Evolutionary conservation across 1,140 invertebrate species (phyloP).

Genomic region (Drosophila persimilis): DNA sequence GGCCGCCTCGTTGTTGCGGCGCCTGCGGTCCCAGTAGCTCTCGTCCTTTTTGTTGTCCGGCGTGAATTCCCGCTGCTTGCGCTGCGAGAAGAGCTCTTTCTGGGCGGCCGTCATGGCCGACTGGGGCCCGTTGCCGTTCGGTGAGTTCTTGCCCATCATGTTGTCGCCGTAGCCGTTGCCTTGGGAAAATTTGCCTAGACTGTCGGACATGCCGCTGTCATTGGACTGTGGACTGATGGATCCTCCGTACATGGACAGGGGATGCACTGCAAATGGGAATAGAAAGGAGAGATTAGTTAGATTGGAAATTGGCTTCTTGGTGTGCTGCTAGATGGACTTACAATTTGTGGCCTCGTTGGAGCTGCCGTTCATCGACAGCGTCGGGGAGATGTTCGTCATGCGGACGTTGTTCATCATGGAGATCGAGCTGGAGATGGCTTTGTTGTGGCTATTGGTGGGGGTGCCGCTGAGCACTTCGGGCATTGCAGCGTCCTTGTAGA

Average conservation of each 20-base stretch:
- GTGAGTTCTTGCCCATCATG: conserved; percentile 76
- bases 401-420: conserved; percentile 73
- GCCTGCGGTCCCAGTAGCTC: conserved; percentile 97
- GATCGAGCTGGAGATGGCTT: conserved; percentile 49
- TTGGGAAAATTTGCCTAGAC: conserved; percentile 68
- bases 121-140: conserved; percentile 80
- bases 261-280: conserved; percentile 57
- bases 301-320: background rate
- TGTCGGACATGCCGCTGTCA: conserved; percentile 71
- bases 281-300: background rate
- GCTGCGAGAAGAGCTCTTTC: conserved; percentile 85
- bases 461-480: conserved; percentile 66
- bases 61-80: conserved; percentile 98
- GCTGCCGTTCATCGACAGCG: conserved; percentile 78
- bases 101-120: conserved; percentile 82
- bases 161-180: conserved; percentile 41
- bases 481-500: conserved; percentile 43
- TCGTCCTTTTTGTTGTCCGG: conserved; percentile 98
- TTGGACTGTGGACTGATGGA: conserved; percentile 79
- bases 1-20: conserved; percentile 98
- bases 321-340: conserved; percentile 34
- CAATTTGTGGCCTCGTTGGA: conserved; percentile 78
- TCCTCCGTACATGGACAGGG: conserved; percentile 74
- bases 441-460: conserved; percentile 65
- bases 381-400: conserved; percentile 71